Conservation (phyloP, 1,140 invertebrate genomes). For the Trichonephila clavata region DNA sequence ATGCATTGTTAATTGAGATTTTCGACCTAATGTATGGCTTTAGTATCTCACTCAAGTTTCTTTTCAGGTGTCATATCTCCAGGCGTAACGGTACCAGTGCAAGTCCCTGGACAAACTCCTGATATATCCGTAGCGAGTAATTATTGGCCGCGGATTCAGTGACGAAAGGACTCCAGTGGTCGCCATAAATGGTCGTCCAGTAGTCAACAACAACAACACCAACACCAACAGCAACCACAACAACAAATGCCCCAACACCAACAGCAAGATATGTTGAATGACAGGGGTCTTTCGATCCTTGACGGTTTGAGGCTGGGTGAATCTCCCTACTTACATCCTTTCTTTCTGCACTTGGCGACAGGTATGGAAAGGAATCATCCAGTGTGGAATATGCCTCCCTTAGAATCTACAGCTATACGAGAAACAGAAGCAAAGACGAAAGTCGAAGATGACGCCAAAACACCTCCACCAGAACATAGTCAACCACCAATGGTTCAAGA, state of each 20-base stretch:
- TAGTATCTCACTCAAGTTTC: conserved; percentile 80
- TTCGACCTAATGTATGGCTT: too few relatives aligned
- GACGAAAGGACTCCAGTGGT: conserved; percentile 85
- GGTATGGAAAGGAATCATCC: conserved; percentile 65
- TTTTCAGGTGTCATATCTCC: conserved; percentile 95
- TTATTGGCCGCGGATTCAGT: conserved; percentile 98
- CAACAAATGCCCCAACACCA: conserved; percentile 21
- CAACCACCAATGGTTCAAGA: conserved; percentile 51
- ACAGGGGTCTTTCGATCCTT: conserved; percentile 55
- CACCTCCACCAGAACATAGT: neutral
- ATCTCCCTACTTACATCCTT: conserved; percentile 68
- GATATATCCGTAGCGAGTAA: conserved; percentile 89
- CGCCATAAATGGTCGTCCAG: conserved; percentile 75
- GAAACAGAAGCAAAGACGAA: conserved; percentile 47
- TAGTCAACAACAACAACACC: conserved; percentile 65
- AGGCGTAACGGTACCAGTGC: conserved; percentile 96
- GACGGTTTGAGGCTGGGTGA: conserved; percentile 71
- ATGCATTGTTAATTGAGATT: too few relatives aligned
- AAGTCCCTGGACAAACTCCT: conserved; percentile 94
- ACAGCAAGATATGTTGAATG: conserved; percentile 46
- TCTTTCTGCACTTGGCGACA: conserved; percentile 57
- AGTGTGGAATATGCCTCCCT: conserved; percentile 52
- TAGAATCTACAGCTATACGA: conserved; percentile 11
- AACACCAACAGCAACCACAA: conserved; percentile 29
- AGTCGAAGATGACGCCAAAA: conserved; percentile 23